Evolutionary conservation across 2,888 invertebrate genomes (phyloP).

Genomic region (Tetragonisca angustula): DNA sequence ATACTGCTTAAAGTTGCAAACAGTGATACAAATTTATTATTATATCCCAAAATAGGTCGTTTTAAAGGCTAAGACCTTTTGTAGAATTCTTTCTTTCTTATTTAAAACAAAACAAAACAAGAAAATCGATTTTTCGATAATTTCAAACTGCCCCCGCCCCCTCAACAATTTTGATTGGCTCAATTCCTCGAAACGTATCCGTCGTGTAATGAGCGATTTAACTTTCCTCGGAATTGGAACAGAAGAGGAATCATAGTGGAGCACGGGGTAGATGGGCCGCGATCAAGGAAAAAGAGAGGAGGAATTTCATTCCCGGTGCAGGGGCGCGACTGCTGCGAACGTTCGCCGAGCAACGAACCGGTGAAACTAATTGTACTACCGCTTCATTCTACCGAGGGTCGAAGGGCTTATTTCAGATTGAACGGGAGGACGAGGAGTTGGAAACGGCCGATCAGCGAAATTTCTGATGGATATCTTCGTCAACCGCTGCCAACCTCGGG

Average conservation of each 20-base stretch:
- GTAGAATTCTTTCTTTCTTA: too few species aligned
- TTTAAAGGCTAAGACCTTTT: too few species aligned
- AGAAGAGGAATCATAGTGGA: conserved; percentile 8
- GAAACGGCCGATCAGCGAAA: conserved; percentile 77
- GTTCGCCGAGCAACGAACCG: conserved; percentile 64
- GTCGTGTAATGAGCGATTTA: conserved; percentile 17
- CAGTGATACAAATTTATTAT: too few species aligned
- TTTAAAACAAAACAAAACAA: too few species aligned
- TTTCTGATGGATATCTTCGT: conserved; percentile 71
- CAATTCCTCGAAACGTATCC: background rate
- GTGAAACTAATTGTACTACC: conserved; percentile 74
- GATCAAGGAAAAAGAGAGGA: conserved; percentile 3
- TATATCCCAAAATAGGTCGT: too few species aligned
- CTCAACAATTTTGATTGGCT: background rate
- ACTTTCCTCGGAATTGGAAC: conserved; percentile 29
- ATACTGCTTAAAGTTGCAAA: too few species aligned
- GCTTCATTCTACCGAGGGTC: conserved; percentile 26
- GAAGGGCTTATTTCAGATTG: conserved; percentile 72
- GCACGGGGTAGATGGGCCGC: background rate
- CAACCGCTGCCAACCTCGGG: background rate
- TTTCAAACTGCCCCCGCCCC: background rate
- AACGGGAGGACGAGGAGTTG: conserved; percentile 72
- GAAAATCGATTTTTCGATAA: too few species aligned
- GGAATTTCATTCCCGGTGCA: conserved; percentile 34
- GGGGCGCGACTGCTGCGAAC: conserved; percentile 60